phyloP scores from a whole-genome alignment of 2,113 vertebrate genomes.

The Dendropsophus ebraccatus region DNA sequence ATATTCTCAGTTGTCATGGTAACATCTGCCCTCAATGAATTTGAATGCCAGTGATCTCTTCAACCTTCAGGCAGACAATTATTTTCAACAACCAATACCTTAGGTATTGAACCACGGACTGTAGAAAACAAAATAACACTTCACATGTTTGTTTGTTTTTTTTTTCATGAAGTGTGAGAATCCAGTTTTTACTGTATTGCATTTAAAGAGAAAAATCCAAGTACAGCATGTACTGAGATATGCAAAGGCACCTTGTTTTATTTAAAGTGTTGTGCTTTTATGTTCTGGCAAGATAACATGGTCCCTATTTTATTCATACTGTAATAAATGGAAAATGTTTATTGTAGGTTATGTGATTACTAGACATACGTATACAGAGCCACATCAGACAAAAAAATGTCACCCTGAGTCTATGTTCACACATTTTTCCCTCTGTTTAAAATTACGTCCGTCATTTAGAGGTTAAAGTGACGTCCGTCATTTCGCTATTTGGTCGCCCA shows the following conservation, averaged over 20 bases:
- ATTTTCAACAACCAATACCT: slow-evolving; percentile 4
- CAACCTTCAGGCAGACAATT: slow-evolving; percentile 40
- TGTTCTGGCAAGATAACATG: neutral
- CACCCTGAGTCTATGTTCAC: no score
- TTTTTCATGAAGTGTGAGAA: neutral
- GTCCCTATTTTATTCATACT: no score
- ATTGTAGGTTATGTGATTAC: no score
- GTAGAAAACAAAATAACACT: neutral
- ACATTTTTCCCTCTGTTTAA: no score
- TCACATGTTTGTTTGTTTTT: neutral
- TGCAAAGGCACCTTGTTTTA: neutral
- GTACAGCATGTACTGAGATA: neutral
- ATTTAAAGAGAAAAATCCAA: neutral
- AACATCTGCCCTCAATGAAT: slow-evolving; percentile 11
- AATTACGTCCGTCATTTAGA: no score
- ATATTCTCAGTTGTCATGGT: slow-evolving; percentile 9
- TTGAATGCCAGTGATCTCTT: slow-evolving; percentile 21
- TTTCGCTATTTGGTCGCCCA: no score
- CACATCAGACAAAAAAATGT: no score
- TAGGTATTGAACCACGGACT: neutral
- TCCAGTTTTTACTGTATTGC: neutral
- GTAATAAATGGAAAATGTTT: no score
- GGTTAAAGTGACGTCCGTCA: no score
- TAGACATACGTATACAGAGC: no score
- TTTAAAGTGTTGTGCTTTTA: neutral